Evolutionary conservation across 2,888 invertebrate species (phyloP).

Genomic region (Epsilonema sp.): DNA sequence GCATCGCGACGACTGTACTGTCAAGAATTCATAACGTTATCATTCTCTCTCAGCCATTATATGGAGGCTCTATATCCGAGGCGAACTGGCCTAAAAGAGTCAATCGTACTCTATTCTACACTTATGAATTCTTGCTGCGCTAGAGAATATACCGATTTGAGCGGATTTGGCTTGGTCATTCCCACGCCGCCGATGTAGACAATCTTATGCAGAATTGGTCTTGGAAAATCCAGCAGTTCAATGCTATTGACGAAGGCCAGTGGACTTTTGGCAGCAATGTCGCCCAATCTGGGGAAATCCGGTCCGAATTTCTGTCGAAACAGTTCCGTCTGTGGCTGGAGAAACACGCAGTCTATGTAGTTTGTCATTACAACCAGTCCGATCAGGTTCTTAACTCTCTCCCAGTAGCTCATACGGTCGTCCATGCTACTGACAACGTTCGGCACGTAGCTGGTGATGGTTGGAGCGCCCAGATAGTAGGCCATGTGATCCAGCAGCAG

Average conservation of each 20-base stretch:
- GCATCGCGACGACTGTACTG: neutral
- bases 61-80: too few relatives aligned
- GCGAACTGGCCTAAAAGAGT: too few relatives aligned
- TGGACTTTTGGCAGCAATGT: constrained; percentile 7
- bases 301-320: constrained; percentile 3
- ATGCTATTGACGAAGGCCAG: constrained; percentile 17
- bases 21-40: neutral
- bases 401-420: neutral
- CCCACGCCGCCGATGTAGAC: constrained; percentile 20
- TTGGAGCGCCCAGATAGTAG: constrained; percentile 14
- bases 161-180: constrained; percentile 15
- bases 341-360: too few relatives aligned
- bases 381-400: neutral
- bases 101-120: too few relatives aligned
- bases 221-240: constrained; percentile 17
- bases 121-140: too few relatives aligned
- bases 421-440: neutral
- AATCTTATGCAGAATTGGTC: constrained; percentile 17
- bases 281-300: constrained; percentile 6
- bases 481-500: constrained; percentile 17
- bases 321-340: constrained; percentile 2
- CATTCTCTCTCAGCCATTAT: too few relatives aligned
- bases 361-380: too few relatives aligned
- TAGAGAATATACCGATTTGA: constrained; percentile 9
- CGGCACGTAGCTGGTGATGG: constrained; percentile 1